These are phyloP conservation scores for Aphidius colemani DNA, from an alignment of 2,888 invertebrate genomes.

Conservation along the genomic window DNA sequence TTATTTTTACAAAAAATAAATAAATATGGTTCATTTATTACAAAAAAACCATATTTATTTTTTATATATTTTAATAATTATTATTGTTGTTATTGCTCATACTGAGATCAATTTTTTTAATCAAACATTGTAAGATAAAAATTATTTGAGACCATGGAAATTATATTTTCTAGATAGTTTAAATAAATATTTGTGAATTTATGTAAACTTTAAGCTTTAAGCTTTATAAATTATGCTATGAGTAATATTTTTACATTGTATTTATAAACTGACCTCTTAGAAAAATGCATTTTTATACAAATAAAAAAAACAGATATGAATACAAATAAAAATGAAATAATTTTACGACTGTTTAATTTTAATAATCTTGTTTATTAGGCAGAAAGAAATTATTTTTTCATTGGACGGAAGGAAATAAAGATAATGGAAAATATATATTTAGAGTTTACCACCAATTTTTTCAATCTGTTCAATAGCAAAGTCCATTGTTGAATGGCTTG, in stretches of 20 bases:
- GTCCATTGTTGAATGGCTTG: constrained; percentile 66
- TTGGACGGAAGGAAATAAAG: not conserved
- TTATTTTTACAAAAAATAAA: constrained; percentile 22
- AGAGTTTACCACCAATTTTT: constrained; percentile 62
- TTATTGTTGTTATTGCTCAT: constrained; percentile 39
- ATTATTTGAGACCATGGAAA: not conserved
- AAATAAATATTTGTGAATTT: not conserved
- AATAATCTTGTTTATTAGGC: not conserved
- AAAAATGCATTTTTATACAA: not conserved
- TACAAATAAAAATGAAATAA: constrained; percentile 1
- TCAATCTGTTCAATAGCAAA: constrained; percentile 70
- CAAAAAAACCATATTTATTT: not conserved
- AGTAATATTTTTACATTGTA: not conserved
- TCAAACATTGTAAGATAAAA: not conserved
- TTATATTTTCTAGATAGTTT: not conserved
- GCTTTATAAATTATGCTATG: not conserved
- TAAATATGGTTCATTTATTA: constrained; percentile 13
- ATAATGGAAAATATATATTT: constrained; percentile 11
- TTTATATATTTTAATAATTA: constrained; percentile 5
- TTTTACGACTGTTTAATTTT: no score
- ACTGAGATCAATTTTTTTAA: constrained; percentile 42
- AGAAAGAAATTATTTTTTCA: not conserved
- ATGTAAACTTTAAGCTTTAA: not conserved
- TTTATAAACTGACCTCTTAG: no score
- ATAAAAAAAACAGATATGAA: not conserved